Evolutionary conservation across 2,888 invertebrate species (phyloP), one percentile per base, ranked within the genome.

Genomic region (Pteria penguin): DNA sequence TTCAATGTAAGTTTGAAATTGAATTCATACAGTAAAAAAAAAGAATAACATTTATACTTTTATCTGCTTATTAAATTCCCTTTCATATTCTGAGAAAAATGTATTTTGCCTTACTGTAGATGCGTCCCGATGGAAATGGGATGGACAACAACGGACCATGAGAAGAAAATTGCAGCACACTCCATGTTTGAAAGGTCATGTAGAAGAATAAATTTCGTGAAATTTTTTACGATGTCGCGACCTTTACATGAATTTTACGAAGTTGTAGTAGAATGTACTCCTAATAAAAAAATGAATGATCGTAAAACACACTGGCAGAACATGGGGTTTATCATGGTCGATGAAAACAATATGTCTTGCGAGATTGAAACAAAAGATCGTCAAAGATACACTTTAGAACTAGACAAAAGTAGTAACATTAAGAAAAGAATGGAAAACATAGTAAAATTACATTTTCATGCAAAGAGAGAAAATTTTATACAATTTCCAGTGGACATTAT

Each of bases 221-320:
- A 62, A 22, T 75, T 78, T 33, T 68, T 78, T n/a, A 66, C 66
- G 4, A 61, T 78, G 54, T 24, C 73, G 5, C 71, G 68, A 68
- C 71, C 78, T 24, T 57, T 29, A 27, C 45, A 33, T 2, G 57
- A 68, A 11, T 32, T 68, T n/a, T 75, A 62, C 27, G 72, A 75
- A 11, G 79, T 74, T 32, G 72, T 82, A 36, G 62, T 84, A 27
- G 84, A 84, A 69, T 81, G 80, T 22, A 69, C 78, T 2, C 63
- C 66, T 45, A 75, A 76, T 32, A 63, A 75, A 22, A 74, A 72
- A n/a, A 58, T 77, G 3, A 72, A 78, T 22, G 67, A 74, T 31
- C 69, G 84, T n/a, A 74, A 81, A 58, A 74, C 79, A 63, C 60
- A 76, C 65, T 84, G 83, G 83, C 76, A 72, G 32, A 61, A 45